Evolutionary conservation across 2,113 vertebrate species (phyloP), one percentile per base, ranked within the genome.

Genomic region (Trogon melanurus): DNA sequence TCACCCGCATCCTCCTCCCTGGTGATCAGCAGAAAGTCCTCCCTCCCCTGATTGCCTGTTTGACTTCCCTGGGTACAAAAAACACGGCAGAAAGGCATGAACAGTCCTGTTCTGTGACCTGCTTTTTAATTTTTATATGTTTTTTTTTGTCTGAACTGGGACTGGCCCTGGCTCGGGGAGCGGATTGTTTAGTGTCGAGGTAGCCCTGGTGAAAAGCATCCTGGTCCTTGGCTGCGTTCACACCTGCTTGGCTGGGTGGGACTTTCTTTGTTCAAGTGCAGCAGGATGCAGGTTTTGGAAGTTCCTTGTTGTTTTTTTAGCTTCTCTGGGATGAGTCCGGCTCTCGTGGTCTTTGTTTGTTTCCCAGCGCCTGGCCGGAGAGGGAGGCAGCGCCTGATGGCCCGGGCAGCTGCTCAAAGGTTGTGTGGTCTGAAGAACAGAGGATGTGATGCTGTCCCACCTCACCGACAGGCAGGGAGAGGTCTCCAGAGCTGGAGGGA

Each of bases 81-180:
- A 72, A 38, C 10, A 7, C 41, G 0, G 0, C 20, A 29, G 61
- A 13, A 29, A 78, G n/a, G 9, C 1, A 0, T 1, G 1, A 18
- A 0, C 41, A 47, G 79, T 45, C 47, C 57, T 18, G 36, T 4
- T 25, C 80, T 17, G 38, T 1, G 9, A 54, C 30, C 34, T 58
- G 45, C 7, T 17, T 10, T 60, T 16, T 3, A 10, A 41, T 5
- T 5, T n/a, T 47, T 16, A 8, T 16, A 17, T 16, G 45, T 23
- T 4, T 8, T 30, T 29, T 26, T 13, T 25, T 36, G 14, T 0
- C 53, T 3, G 18, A 13, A 6, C 38, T 8, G 66, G n/a, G 41
- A 65, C 65, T 44, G 66, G 70, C 2, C 36, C 41, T n/a, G 65
- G 38, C 67, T 47, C 0, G 0, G 19, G 64, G 45, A 58, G 30